phyloP scores from a whole-genome alignment of 2,113 vertebrate genomes.

The Zingel zingel region DNA sequence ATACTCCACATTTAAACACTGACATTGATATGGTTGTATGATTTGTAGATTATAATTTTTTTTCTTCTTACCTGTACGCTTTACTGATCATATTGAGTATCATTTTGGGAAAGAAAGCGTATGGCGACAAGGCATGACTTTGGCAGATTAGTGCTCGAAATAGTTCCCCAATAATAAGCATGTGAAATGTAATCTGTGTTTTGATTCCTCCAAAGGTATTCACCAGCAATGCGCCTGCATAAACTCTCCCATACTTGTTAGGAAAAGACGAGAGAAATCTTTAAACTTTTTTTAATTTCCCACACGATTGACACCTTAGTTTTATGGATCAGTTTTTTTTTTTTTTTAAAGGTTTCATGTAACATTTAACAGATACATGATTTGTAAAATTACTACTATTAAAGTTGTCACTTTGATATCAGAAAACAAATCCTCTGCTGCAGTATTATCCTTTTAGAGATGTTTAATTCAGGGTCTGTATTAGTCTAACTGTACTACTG shows the following conservation, averaged over 20 bases:
- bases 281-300: conserved; percentile 65
- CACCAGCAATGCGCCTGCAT: conserved; percentile 85
- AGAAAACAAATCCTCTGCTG: conserved; percentile 64
- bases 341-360: conserved; percentile 57
- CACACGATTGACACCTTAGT: conserved; percentile 55
- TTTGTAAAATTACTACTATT: conserved; percentile 72
- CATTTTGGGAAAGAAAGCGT: conserved; percentile 63
- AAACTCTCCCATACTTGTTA: conserved; percentile 79
- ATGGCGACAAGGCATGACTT: conserved; percentile 74
- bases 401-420: conserved; percentile 66
- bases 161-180: conserved; percentile 77
- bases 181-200: conserved; percentile 81
- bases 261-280: conserved; percentile 71
- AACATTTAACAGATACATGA: conserved; percentile 78
- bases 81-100: conserved; percentile 57
- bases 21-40: conserved; percentile 54
- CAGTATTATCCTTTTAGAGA: conserved; percentile 77
- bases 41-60: conserved; percentile 29
- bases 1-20: conserved; percentile 61
- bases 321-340: conserved; percentile 36
- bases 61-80: conserved; percentile 35
- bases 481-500: conserved; percentile 91
- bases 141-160: conserved; percentile 76
- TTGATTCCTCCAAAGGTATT: conserved; percentile 81
- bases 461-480: conserved; percentile 93